Evolutionary conservation across 2,888 invertebrate genomes (phyloP), one percentile per base, ranked within the genome.

Genomic region (Eupelmus urozonus): DNA sequence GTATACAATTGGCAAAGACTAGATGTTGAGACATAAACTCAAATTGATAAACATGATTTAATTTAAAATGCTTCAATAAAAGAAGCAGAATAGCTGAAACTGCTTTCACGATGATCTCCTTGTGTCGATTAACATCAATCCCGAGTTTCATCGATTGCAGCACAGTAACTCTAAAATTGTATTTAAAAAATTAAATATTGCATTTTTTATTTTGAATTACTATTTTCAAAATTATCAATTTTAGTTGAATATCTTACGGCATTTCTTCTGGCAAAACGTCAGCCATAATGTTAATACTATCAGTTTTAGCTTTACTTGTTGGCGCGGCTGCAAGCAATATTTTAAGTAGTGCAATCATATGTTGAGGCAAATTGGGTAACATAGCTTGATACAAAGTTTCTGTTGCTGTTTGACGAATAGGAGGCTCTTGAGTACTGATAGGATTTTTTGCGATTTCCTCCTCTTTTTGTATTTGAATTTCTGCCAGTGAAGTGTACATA

Each of bases 1-100:
- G 99, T 90, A 99, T 98, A 88, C 99, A 99, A 90, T 99, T 99
- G 78, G 99, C 99, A 91, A 99, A 99, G 11, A 99, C 98, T 83
- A 99, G 92, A 91, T 99, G 98, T 90, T 99, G 98, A 1, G 98
- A 97, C 95, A 99, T 97, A 88, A 97, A 99, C 91, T 99, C 99
- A 92, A 99, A 99, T 91, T 99, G 99, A 90, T 98, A 99, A 62
- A 99, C 93, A 91, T 99, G 99, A 91, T 98, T 99, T 59, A 96
- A 88, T 91, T 99, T 99, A 87, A 99, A 97, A 91, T 99, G 98
- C 91, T 99, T 99, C 82, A 99, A 91, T 71, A 99, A 93, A 11
- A 99, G 91, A 77, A 99, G 90, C 72, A 99, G 91, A 83, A 98
- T 96, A 18, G 96, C 96, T 57, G 97, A 96, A 0, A 97, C 95